A percentile compares a stretch with the other conserved stretches of the same genome.
Conservation (phyloP, 1,140 invertebrate species). For the Aradophagus sp. region DNA sequence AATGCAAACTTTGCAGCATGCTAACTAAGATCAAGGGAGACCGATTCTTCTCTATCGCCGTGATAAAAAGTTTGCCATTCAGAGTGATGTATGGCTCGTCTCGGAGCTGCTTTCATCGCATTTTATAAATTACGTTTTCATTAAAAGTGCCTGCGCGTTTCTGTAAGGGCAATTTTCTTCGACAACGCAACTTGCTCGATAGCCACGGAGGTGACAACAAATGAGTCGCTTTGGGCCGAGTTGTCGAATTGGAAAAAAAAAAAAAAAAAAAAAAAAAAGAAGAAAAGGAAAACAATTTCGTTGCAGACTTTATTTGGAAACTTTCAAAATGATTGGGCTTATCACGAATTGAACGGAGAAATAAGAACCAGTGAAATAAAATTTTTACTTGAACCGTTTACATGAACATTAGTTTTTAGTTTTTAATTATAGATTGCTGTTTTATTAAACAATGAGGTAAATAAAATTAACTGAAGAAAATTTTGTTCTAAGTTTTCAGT, state of each 20-base stretch:
- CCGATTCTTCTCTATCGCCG: constrained; percentile 8
- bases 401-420: too few relatives aligned
- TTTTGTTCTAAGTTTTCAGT: too few relatives aligned
- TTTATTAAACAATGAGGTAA: too few relatives aligned
- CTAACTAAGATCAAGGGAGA: constrained; percentile 32
- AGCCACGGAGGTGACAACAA: constrained; percentile 7
- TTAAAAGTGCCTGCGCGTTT: constrained; percentile 18
- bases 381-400: too few relatives aligned
- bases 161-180: constrained; percentile 9
- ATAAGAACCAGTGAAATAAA: too few relatives aligned
- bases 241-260: constrained; percentile 17
- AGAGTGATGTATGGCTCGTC: constrained; percentile 27
- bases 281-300: too few relatives aligned
- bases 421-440: too few relatives aligned
- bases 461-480: too few relatives aligned
- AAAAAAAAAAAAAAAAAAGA: too few relatives aligned
- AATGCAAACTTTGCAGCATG: constrained; percentile 45
- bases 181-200: constrained; percentile 4
- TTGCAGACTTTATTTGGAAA: too few relatives aligned
- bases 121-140: constrained; percentile 36
- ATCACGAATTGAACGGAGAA: too few relatives aligned
- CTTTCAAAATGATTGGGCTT: too few relatives aligned
- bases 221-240: constrained; percentile 1
- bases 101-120: constrained; percentile 29
- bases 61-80: constrained; percentile 40